Base-by-base conservation (phyloP, 1,140 invertebrate genomes). In the Chironomus tepperi region DNA sequence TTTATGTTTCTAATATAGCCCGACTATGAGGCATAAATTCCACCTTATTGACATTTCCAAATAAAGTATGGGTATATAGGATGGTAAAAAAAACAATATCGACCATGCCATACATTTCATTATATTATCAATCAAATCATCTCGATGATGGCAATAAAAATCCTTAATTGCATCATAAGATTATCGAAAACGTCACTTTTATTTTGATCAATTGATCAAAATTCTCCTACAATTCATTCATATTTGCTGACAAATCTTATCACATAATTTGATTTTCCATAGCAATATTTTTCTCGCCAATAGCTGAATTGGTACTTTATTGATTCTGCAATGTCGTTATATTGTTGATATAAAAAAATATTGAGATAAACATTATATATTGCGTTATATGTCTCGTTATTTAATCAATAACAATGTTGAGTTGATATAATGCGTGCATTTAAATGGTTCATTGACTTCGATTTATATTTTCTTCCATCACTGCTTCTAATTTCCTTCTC, bases 191-290 rank as follows among this genome's bases (percentile, higher is more conserved):
- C 15, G 47, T 57, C 47, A 57, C 47, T 57, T 57, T 57, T 57
- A 57, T 57, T 57, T 57, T 57, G 47, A 57, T 57, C 47, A 57
- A 57, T 57, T 57, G 47, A 57, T 57, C 47, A 57, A 57, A 12
- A 57, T n/a, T n/a, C 12, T n/a, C 47, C 12, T n/a, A 9, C 47
- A 57, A 57, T 57, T n/a, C 47, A 57, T 57, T 15, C 47, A n/a
- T 57, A 34, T 57, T n/a, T 57, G 47, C 47, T 57, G 47, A 57
- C 47, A 57, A 57, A 57, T 57, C 47, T 57, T 57, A 57, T 57
- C 47, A 57, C 47, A 57, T 57, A 57, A 57, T 57, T 57, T 57
- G 47, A 57, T 57, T 57, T 57, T 57, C 24, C 24, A 34, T 34
- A 5, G 24, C 24, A 34, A 34, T 34, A 34, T 34, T 57, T 57